Conservation (phyloP, 64 coral and sea anemone genomes). For the Porites australiensis region DNA sequence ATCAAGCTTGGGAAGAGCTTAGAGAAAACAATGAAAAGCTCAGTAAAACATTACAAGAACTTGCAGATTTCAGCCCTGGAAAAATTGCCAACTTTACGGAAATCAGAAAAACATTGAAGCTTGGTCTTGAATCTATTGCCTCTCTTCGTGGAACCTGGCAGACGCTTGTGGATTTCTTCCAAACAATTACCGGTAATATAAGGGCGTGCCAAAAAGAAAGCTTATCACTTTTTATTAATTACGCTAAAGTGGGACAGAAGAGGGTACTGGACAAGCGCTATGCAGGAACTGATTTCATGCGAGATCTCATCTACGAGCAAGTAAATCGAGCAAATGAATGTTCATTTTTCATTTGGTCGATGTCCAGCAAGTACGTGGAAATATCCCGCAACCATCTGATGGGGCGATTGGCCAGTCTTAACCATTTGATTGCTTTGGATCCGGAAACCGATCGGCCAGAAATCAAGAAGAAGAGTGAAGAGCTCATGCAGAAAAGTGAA, state of each 20-base stretch:
- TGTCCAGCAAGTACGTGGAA: slow-evolving; percentile 15
- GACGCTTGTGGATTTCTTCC: slow-evolving; percentile 32
- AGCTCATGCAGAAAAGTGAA: slow-evolving; percentile 11
- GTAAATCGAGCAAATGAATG: not conserved
- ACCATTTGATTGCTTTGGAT: not conserved
- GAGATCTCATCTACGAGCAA: slow-evolving; percentile 34
- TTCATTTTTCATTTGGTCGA: slow-evolving; percentile 11
- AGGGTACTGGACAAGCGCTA: not conserved
- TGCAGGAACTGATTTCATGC: slow-evolving; percentile 5
- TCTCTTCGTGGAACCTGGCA: not conserved
- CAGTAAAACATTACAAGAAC: slow-evolving; percentile 4
- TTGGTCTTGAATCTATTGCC: not conserved
- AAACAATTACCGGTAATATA: not conserved
- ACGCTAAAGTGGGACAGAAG: slow-evolving; percentile 16
- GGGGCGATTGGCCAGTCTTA: not conserved
- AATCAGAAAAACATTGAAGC: not conserved
- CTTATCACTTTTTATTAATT: not conserved
- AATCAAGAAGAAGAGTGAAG: not conserved
- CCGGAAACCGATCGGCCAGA: not conserved
- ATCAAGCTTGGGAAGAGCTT: not conserved
- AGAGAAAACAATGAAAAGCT: not conserved
- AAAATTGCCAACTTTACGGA: slow-evolving; percentile 15
- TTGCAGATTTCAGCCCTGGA: slow-evolving; percentile 1
- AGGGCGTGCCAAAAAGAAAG: not conserved
- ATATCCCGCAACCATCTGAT: slow-evolving; percentile 7